Conservation (phyloP, 1,140 invertebrate species). For the Zeugodacus cucurbitae region DNA sequence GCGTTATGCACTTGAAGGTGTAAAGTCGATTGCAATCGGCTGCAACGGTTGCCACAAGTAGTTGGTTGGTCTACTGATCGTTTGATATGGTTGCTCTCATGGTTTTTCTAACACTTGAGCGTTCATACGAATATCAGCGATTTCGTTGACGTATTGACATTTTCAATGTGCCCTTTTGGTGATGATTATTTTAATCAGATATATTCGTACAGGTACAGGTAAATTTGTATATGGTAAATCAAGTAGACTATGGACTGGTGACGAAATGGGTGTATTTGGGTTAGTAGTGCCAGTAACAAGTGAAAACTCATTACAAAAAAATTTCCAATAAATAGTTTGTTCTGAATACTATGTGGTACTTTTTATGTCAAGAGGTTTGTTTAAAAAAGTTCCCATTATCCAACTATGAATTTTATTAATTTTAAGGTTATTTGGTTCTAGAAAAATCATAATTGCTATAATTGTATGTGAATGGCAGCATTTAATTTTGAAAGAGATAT, state of each 20-base stretch:
- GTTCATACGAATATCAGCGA: too few species aligned
- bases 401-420: too few species aligned
- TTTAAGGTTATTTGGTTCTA: too few species aligned
- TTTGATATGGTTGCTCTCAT: background rate
- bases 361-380: too few species aligned
- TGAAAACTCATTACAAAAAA: too few species aligned
- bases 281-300: too few species aligned
- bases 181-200: background rate
- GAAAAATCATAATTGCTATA: too few species aligned
- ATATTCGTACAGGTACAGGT: background rate
- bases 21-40: background rate
- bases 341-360: too few species aligned
- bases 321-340: too few species aligned
- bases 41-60: background rate
- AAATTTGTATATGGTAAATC: background rate
- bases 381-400: too few species aligned
- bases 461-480: too few species aligned
- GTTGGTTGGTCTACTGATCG: background rate
- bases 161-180: background rate
- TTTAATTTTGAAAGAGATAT: too few species aligned
- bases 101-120: constrained; percentile 14
- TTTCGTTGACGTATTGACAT: background rate
- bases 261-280: background rate
- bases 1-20: background rate
- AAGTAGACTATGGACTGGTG: background rate